These are phyloP conservation scores for Euproctis similis DNA, from an alignment of 2,888 invertebrate species.

Conservation along the genomic window DNA sequence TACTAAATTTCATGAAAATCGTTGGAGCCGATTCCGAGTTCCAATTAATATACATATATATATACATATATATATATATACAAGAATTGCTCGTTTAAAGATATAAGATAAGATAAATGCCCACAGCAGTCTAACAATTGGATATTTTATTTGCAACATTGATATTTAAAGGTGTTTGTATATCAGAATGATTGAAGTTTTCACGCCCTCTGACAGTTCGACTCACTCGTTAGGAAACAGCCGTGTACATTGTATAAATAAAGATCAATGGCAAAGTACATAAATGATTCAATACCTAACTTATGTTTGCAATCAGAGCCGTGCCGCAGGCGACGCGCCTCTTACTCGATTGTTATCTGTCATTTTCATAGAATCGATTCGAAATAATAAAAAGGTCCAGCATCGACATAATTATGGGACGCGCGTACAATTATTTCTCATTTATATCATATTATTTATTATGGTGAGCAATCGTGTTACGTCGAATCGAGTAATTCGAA, in stretches of 20 bases:
- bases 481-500: conserved; percentile 1
- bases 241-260: conserved; percentile 11
- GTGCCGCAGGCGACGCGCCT: conserved; percentile 14
- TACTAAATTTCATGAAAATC: no score
- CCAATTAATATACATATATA: no score
- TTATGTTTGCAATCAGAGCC: conserved; percentile 19
- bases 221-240: conserved; percentile 28
- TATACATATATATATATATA: no score
- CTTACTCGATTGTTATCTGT: conserved; percentile 19
- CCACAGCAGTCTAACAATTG: no score
- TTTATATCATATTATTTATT: conserved; percentile 12
- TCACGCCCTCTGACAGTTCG: conserved; percentile 30
- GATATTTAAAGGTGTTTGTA: conserved; percentile 37
- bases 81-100: no score
- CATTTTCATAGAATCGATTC: conserved; percentile 25
- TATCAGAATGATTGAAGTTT: conserved; percentile 35
- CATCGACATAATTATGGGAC: conserved; percentile 17
- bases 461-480: conserved; percentile 5
- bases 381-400: conserved; percentile 21
- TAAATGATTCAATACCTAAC: conserved; percentile 23
- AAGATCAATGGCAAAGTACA: conserved; percentile 11
- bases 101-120: no score
- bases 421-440: conserved; percentile 14
- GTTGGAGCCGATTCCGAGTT: no score
- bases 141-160: conserved; percentile 24